Percentiles rank a stretch among this genome's conserved stretches.
phyloP scores from a whole-genome alignment of 2,113 vertebrate species.

The Channa maculata region DNA sequence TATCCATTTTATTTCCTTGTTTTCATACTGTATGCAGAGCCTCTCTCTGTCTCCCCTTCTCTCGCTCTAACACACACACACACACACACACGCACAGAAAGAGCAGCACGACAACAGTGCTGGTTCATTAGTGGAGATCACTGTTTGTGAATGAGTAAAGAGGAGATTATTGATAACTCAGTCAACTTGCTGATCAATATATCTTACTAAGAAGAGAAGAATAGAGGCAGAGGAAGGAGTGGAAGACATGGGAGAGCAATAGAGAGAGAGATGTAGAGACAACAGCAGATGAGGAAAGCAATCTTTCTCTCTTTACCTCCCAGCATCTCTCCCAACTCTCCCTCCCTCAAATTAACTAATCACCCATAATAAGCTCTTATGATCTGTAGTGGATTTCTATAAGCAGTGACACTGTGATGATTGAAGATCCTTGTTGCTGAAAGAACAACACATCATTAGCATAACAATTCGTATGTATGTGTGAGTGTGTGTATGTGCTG shows the following conservation, averaged over 20 bases:
- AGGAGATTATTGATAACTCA: constrained; percentile 81
- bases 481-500: constrained; percentile 30
- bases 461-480: constrained; percentile 79
- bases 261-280: constrained; percentile 37
- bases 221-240: constrained; percentile 3
- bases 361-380: constrained; percentile 96
- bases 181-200: constrained; percentile 73
- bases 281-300: constrained; percentile 56
- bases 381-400: constrained; percentile 90
- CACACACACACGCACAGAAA: constrained; percentile 30
- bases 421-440: constrained; percentile 86
- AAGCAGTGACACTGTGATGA: constrained; percentile 89
- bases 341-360: constrained; percentile 86
- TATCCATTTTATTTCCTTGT: constrained; percentile 6
- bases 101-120: constrained; percentile 61
- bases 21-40: not conserved
- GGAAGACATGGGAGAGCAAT: not conserved
- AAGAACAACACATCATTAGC: constrained; percentile 90
- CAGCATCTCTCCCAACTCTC: constrained; percentile 51
- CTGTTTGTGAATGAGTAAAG: constrained; percentile 69
- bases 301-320: constrained; percentile 68
- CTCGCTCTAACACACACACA: not conserved
- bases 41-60: not conserved
- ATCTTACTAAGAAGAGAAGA: constrained; percentile 48
- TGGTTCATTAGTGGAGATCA: constrained; percentile 79